Base-by-base conservation (phyloP, 1,140 invertebrate species). In the Formica exsecta region DNA sequence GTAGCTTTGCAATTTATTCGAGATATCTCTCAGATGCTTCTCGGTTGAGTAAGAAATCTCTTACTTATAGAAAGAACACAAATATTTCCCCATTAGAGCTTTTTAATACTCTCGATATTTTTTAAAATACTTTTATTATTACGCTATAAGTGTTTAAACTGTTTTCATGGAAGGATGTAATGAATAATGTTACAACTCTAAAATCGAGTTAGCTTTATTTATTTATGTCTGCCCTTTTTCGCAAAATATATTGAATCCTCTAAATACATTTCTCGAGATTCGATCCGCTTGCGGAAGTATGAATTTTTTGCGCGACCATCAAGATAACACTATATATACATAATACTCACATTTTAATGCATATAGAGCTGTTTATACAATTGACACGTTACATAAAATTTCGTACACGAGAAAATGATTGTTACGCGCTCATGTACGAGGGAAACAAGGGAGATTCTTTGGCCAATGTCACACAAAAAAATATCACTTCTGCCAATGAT, bases 171-270 rank as follows among this genome's bases (percentile, higher is more conserved):
- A 57, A 68, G 44, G 66, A 65, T 79, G n/a, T 16, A 13, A 25
- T 54, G 19, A 70, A 13, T 70, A 44, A 77, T 65, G 3, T 48
- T 36, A 11, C 16, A 44, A 38, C 2, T 62, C 13, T 19, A 51
- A 19, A 59, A 59, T 70, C 5, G 8, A 7, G 0, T 70, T 57
- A 80, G 48, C 66, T 80, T 71, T 13, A 57, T 77, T 77, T 65
- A 77, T 80, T 77, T 57, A 22, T 68, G 11, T 29, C 19, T 22
- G n/a, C 38, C 3, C 6, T 59, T 80, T 59, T 80, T 29, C 48
- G 32, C 22, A 80, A 80, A 80, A 80, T 79, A 79, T 80, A 80
- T 80, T 79, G 54, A 79, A 68, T 68, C 16, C 38, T 36, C 7
- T 41, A 41, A 80, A 70, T 22, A 68, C 5, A 16, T 51, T 51